Conservation (phyloP, 2,113 vertebrate genomes). For the Lophura nycthemera region DNA sequence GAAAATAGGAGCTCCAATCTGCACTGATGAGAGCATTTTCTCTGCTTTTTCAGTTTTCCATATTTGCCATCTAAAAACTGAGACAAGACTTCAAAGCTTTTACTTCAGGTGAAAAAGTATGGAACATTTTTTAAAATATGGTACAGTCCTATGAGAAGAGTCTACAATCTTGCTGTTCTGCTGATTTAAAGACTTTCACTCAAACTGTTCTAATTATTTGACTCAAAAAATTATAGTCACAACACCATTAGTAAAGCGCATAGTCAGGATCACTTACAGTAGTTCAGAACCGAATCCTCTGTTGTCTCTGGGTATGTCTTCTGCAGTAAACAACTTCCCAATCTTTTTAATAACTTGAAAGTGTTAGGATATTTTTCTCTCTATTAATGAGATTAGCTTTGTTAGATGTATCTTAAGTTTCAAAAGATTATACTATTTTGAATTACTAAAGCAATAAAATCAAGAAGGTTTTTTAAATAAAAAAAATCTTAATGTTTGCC, state of each 20-base stretch:
- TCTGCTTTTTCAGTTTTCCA: neutral
- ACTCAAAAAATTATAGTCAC: neutral
- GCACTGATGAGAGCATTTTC: neutral
- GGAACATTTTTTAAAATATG: neutral
- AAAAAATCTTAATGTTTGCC: neutral
- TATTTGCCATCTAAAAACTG: neutral
- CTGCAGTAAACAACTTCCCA: neutral
- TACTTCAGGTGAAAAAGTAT: neutral
- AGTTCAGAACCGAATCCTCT: neutral
- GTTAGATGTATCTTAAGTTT: conserved; percentile 38
- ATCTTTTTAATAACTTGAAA: conserved; percentile 15
- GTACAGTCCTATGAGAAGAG: neutral
- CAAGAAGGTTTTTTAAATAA: neutral
- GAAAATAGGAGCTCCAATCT: neutral
- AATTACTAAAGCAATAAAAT: conserved; percentile 30
- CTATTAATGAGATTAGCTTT: conserved; percentile 38
- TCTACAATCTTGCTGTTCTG: neutral
- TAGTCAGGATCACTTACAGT: neutral
- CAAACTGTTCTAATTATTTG: neutral
- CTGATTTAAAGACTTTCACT: neutral
- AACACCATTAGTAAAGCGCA: neutral
- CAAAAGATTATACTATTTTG: conserved; percentile 27
- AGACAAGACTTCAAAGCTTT: neutral
- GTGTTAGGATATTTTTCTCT: conserved; percentile 4
- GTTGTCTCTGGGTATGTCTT: neutral